These are phyloP conservation scores for Rana temporaria DNA, from an alignment of 2,113 vertebrate genomes.

Conservation along the genomic window DNA sequence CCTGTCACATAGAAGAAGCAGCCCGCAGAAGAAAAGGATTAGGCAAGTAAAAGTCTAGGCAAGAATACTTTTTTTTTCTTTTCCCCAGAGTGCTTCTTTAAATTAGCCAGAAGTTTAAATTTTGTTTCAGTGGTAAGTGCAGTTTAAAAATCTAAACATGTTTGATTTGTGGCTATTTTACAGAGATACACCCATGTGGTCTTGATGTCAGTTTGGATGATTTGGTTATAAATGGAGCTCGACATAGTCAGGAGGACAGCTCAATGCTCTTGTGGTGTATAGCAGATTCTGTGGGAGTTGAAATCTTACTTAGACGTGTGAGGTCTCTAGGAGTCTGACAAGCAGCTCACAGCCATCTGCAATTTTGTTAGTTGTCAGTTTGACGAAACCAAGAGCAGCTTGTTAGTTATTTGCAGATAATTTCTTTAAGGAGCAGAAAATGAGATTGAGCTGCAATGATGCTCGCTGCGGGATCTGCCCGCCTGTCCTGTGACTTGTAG, in stretches of 20 bases:
- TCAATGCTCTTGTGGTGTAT: constrained; percentile 51
- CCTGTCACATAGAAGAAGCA: no score
- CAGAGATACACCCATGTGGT: not conserved
- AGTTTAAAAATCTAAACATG: no score
- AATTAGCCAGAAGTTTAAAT: no score
- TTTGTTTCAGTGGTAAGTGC: no score
- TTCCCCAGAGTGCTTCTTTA: no score
- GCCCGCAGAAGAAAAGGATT: no score
- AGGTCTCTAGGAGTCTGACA: constrained; percentile 74
- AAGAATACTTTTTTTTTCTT: no score
- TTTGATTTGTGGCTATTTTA: no score
- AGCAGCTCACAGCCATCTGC: constrained; percentile 70
- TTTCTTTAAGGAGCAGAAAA: constrained; percentile 68
- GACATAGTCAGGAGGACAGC: not conserved
- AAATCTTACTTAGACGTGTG: constrained; percentile 64
- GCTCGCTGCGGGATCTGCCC: not conserved
- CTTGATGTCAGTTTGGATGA: not conserved
- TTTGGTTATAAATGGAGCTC: not conserved
- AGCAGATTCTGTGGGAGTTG: constrained; percentile 59
- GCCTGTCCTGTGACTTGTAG: not conserved
- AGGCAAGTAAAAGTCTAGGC: no score
- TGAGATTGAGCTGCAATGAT: constrained; percentile 60
- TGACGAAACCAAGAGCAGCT: constrained; percentile 76
- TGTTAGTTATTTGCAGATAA: constrained; percentile 75
- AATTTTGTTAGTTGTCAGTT: constrained; percentile 76